A percentile compares a stretch with the other conserved stretches of the same genome.
Conservation (phyloP, 2,113 vertebrate genomes). For the Shinisaurus crocodilurus region DNA sequence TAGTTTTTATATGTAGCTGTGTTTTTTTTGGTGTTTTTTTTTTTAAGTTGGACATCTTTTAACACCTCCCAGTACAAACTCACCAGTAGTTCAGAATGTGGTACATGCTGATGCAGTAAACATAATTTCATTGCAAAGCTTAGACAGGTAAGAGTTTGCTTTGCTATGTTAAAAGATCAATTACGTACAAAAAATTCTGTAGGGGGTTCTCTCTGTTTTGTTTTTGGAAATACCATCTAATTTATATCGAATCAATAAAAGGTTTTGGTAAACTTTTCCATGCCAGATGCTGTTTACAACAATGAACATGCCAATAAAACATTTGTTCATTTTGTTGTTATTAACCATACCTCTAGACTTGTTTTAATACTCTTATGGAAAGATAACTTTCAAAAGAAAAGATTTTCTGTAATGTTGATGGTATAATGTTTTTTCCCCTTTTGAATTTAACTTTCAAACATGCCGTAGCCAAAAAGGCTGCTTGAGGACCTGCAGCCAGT, state of each 20-base stretch:
- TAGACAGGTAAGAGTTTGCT: constrained; percentile 72
- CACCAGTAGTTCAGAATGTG: constrained; percentile 65
- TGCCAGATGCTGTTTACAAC: constrained; percentile 95
- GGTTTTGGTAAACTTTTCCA: constrained; percentile 86
- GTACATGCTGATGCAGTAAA: constrained; percentile 69
- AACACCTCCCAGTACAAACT: constrained; percentile 68
- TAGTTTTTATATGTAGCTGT: constrained; percentile 68
- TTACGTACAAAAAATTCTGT: constrained; percentile 74
- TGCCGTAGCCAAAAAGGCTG: background rate
- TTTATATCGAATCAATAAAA: constrained; percentile 84
- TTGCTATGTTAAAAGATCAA: constrained; percentile 72
- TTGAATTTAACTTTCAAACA: background rate
- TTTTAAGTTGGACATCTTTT: constrained; percentile 64
- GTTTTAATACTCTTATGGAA: constrained; percentile 28
- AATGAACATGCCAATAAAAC: constrained; percentile 96
- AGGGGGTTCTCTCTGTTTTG: constrained; percentile 23
- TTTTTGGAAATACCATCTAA: constrained; percentile 76
- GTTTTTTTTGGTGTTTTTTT: constrained; percentile 53
- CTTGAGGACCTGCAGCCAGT: background rate
- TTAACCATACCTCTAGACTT: constrained; percentile 71
- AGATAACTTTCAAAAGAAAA: background rate
- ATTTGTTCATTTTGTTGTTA: constrained; percentile 83
- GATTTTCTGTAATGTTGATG: rapidly evolving
- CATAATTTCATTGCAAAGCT: constrained; percentile 74
- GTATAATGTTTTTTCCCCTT: background rate